A percentile compares a stretch with the other conserved stretches of the same genome.
Evolutionary conservation across 64 coral and sea anemone species (phyloP).

Genomic region (Pocillopora verrucosa): DNA sequence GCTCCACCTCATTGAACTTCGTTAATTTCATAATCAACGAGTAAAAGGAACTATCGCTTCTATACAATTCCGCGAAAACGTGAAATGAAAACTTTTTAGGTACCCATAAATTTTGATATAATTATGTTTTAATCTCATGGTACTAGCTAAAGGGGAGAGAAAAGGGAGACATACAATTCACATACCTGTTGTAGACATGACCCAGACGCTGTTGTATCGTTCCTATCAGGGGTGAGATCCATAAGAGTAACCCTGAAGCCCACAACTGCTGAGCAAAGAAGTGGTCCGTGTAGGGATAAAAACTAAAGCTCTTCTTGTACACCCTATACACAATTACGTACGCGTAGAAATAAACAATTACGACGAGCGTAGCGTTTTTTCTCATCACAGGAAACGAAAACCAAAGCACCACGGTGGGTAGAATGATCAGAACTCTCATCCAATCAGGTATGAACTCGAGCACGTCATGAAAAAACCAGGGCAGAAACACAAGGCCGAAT

Average conservation of each 20-base stretch:
- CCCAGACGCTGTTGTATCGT: constrained; percentile 40
- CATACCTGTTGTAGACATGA: constrained; percentile 50
- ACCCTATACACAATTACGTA: constrained; percentile 38
- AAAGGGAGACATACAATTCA: neutral
- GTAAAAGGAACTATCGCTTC: no score
- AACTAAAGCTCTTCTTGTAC: constrained; percentile 7
- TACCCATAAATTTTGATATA: no score
- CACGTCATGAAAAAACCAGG: constrained; percentile 9
- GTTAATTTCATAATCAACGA: no score
- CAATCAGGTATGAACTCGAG: neutral
- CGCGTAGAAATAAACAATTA: constrained; percentile 38
- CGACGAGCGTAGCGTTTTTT: constrained; percentile 15
- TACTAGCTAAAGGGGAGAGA: neutral
- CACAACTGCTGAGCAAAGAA: constrained; percentile 24
- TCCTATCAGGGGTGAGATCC: constrained; percentile 28
- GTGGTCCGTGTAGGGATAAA: neutral
- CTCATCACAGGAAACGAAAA: constrained; percentile 43
- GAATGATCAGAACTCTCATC: constrained; percentile 9
- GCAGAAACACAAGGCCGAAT: constrained; percentile 8
- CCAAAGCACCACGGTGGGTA: constrained; percentile 32
- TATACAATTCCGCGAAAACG: no score
- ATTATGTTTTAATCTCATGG: no score
- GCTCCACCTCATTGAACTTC: no score
- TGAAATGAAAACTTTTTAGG: no score
- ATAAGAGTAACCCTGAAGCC: constrained; percentile 15